Evolutionary conservation across 2,113 vertebrate species (phyloP).

Genomic region (Oncorhynchus clarkii): DNA sequence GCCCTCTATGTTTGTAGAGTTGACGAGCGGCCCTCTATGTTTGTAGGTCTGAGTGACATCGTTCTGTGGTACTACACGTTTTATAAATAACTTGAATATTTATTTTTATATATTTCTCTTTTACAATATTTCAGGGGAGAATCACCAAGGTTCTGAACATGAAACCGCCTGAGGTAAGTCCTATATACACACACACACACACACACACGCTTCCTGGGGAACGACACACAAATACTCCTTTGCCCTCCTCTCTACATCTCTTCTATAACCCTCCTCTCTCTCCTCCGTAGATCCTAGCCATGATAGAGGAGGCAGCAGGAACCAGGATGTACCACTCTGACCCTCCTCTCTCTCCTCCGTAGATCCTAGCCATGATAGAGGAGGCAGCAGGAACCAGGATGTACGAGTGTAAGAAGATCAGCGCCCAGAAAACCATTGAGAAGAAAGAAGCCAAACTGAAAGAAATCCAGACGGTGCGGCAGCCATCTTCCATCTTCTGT

Average conservation of each 20-base stretch:
- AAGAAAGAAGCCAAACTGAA: constrained; percentile 93
- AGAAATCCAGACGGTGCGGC: constrained; percentile 83
- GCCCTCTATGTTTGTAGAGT: too few species aligned
- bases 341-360: constrained; percentile 3
- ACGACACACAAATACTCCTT: neutral
- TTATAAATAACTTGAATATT: neutral
- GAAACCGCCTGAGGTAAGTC: constrained; percentile 93
- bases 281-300: constrained; percentile 68
- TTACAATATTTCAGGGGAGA: constrained; percentile 77
- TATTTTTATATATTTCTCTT: neutral
- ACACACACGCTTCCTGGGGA: neutral
- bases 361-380: constrained; percentile 95
- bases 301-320: constrained; percentile 96
- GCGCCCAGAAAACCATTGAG: constrained; percentile 90
- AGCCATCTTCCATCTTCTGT: neutral
- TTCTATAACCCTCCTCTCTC: neutral
- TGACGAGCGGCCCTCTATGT: too few species aligned
- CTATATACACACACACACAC: neutral
- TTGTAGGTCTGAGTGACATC: neutral
- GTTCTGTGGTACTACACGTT: neutral
- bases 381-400: constrained; percentile 95
- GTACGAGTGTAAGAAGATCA: constrained; percentile 92
- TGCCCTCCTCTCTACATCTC: neutral
- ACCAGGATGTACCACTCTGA: constrained; percentile 75
- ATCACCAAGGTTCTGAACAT: constrained; percentile 98